Evolutionary conservation across 2,888 invertebrate species (phyloP).

Genomic region (Argyresthia goedartella): DNA sequence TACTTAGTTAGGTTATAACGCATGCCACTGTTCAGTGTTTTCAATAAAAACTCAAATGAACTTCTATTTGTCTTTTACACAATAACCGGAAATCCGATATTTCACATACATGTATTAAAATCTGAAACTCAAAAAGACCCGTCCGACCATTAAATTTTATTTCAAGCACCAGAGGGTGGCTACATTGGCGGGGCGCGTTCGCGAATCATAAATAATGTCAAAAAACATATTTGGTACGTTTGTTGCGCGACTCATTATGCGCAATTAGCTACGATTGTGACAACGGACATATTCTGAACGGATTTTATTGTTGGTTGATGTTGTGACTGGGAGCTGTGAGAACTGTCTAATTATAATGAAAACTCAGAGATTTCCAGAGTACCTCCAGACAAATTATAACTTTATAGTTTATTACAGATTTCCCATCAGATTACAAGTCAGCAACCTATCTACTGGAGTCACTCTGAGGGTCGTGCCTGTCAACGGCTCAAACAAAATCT

Average conservation of each 20-base stretch:
- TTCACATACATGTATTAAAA: slow-evolving; percentile 25
- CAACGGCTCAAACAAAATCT: too few relatives aligned
- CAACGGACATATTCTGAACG: slow-evolving; percentile 56
- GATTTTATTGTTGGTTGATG: slow-evolving; percentile 36
- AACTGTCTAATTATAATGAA: background rate
- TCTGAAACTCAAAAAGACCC: slow-evolving; percentile 37
- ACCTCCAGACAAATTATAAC: too few relatives aligned
- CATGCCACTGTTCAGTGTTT: background rate
- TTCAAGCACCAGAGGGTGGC: slow-evolving; percentile 49
- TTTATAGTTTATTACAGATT: too few relatives aligned
- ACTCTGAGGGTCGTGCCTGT: too few relatives aligned
- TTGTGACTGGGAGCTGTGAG: slow-evolving; percentile 18
- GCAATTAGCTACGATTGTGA: slow-evolving; percentile 70
- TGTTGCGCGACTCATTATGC: slow-evolving; percentile 65
- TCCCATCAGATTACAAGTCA: too few relatives aligned
- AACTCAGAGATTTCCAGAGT: too few relatives aligned
- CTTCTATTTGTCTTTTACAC: slow-evolving; percentile 11
- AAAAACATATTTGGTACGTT: slow-evolving; percentile 59
- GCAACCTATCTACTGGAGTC: too few relatives aligned
- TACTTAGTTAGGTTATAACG: too few relatives aligned
- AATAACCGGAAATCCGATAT: slow-evolving; percentile 60
- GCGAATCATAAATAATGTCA: slow-evolving; percentile 58
- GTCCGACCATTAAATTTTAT: slow-evolving; percentile 65
- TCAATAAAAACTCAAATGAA: slow-evolving; percentile 1
- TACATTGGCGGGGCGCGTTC: slow-evolving; percentile 43